Evolutionary conservation across 92 coral and sea anemone species (phyloP).

Genomic region (Epizoanthus illoricatus): DNA sequence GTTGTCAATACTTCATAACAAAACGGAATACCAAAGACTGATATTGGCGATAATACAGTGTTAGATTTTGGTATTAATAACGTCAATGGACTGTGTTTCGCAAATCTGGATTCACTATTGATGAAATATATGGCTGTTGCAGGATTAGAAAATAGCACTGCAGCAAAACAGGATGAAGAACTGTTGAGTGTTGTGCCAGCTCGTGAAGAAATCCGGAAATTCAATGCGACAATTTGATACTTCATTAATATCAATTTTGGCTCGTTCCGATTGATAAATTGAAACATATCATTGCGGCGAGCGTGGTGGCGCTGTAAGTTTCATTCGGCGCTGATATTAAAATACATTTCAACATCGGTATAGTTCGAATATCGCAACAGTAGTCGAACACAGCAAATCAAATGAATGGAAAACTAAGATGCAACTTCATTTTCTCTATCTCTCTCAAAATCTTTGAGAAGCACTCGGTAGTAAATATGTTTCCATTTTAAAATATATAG

Average conservation of each 20-base stretch:
- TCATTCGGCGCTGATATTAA: too few species aligned
- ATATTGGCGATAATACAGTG: not conserved
- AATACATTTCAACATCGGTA: too few species aligned
- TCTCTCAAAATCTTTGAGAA: too few species aligned
- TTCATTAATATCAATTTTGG: not conserved
- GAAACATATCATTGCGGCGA: slow-evolving; percentile 9
- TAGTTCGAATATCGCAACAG: too few species aligned
- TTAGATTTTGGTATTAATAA: not conserved
- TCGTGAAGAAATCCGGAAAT: slow-evolving; percentile 1
- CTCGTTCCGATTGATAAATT: slow-evolving; percentile 1
- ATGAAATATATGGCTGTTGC: not conserved
- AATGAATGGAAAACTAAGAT: too few species aligned
- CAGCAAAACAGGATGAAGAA: not conserved
- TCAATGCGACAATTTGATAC: not conserved
- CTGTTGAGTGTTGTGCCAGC: not conserved
- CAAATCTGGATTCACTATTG: not conserved
- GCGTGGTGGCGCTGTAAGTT: too few species aligned
- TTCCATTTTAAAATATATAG: too few species aligned
- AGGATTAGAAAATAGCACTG: not conserved
- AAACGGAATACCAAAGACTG: not conserved
- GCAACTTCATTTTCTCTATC: too few species aligned
- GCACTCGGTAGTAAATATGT: too few species aligned
- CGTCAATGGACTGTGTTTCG: not conserved
- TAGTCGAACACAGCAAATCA: too few species aligned
- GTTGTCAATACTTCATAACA: not conserved